Conservation (phyloP, 2,113 vertebrate species). For the Percina caprodes region DNA sequence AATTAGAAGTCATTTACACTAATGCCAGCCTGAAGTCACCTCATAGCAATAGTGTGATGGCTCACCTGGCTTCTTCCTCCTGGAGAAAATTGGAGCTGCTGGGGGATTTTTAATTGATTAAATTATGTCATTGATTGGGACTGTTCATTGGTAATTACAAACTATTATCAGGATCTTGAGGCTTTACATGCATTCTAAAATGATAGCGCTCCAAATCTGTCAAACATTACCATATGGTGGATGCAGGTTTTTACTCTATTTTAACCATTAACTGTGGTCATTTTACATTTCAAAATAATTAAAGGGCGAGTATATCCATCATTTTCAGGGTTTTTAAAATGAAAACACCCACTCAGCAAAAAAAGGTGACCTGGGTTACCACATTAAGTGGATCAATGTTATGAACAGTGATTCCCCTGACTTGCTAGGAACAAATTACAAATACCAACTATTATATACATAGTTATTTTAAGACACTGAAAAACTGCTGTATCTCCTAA, state of each 20-base stretch:
- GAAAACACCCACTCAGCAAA: too few species aligned
- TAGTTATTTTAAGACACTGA: too few species aligned
- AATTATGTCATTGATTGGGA: not conserved
- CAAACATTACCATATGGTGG: not conserved
- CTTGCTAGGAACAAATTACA: too few species aligned
- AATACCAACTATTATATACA: too few species aligned
- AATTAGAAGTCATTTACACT: conserved; percentile 33
- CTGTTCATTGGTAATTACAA: not conserved
- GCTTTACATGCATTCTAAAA: not conserved
- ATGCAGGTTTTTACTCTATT: not conserved
- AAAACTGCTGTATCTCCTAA: too few species aligned
- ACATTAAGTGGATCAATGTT: too few species aligned
- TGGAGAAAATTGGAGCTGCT: not conserved
- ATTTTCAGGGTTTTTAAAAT: too few species aligned
- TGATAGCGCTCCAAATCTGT: not conserved
- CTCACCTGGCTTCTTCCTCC: conserved; percentile 1
- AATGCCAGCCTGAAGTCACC: conserved; percentile 1
- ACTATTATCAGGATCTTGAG: not conserved
- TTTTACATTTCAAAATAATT: conserved; percentile 9
- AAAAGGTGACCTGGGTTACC: too few species aligned
- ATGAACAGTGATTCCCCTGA: too few species aligned
- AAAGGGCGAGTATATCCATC: too few species aligned
- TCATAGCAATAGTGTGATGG: not conserved
- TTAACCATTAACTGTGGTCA: not conserved
- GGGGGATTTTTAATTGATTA: conserved; percentile 3